Base-by-base conservation (phyloP, 1,140 invertebrate genomes). In the Anastrepha ludens region DNA sequence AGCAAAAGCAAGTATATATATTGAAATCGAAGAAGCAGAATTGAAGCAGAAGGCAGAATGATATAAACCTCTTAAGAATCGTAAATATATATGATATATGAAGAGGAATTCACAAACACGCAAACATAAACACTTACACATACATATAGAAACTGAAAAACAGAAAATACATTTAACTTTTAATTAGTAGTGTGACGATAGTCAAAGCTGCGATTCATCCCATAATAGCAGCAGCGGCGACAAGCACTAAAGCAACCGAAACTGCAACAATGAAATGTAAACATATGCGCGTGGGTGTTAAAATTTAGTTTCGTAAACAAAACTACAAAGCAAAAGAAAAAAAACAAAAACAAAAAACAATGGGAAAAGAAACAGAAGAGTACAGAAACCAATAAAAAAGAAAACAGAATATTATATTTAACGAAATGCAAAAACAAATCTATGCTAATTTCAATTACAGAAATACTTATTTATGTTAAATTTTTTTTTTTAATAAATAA, bases 321-420 rank as follows among this genome's bases (percentile, higher is more conserved):
- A 81, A 90, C 89, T 90, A 87, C 89, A 88, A 90, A 90, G 59
- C 47, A 87, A 87, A 86, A 88, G 87, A 85, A 89, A 89, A 89
- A 86, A 85, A 86, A 17, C 41, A 55, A 87, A 87, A 87, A 11
- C 55, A 87, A 87, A 87, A 39, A 60, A 39, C 17, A 50, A 87
- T n/a, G 65, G 8, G 20, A 74, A 70, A 41, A 74, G 39, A 74
- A 47, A 50, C 41, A 41, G 50, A 65, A 41, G 65, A 86, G 60
- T 64, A 65, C 17, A 60, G 58, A 86, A 62, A 60, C 44, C 44
- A 17, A 60, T 13, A 64, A 29, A 50, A 86, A 86, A 59, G 81
- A 17, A 87, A 87, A 64, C 67, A 87, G n/a, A 47, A 87, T 70
- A 87, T 86, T 67, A 87, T 70, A 87, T 67, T 86, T 86, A 59